A percentile compares a stretch with the other conserved stretches of the same genome.
Conservation (phyloP, 2,888 invertebrate species). For the Petrophora chlorosata region DNA sequence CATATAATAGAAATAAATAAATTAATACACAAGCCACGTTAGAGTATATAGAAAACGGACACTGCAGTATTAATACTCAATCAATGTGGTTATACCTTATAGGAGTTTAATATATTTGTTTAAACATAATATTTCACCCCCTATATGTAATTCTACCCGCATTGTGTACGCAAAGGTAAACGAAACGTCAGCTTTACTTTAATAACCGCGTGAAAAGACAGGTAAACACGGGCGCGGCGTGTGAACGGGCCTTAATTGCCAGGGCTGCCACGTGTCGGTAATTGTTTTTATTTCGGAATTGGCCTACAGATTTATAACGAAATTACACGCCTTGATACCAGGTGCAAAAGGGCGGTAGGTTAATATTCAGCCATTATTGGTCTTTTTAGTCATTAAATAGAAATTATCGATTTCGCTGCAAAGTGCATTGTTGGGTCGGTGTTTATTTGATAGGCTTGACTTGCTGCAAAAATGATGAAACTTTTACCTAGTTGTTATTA, state of each 20-base stretch:
- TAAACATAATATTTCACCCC: conserved; percentile 18
- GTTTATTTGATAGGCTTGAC: too few relatives aligned
- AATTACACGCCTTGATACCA: conserved; percentile 64
- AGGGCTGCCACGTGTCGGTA: conserved; percentile 67
- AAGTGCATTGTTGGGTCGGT: conserved; percentile 7
- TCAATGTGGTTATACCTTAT: too few relatives aligned
- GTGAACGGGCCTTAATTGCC: conserved; percentile 55
- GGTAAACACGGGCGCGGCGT: conserved; percentile 51
- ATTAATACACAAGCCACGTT: too few relatives aligned
- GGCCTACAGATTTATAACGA: conserved; percentile 56
- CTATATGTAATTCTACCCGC: conserved; percentile 25
- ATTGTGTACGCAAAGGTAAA: conserved; percentile 31
- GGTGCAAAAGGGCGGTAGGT: conserved; percentile 35
- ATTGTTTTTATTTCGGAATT: conserved; percentile 61
- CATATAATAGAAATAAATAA: too few relatives aligned
- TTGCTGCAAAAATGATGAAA: too few relatives aligned
- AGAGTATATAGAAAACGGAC: too few relatives aligned
- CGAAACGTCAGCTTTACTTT: conserved; percentile 33
- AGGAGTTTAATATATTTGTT: too few relatives aligned
- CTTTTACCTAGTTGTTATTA: too few relatives aligned
- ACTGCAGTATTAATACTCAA: too few relatives aligned
- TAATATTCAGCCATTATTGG: conserved; percentile 30
- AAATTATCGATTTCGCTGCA: conserved; percentile 16
- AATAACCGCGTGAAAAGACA: conserved; percentile 40
- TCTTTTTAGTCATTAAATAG: conserved; percentile 9